A percentile compares a stretch with the other conserved stretches of the same genome.
These are phyloP conservation scores for Pseudotriccus pelzelni DNA, from an alignment of 2,797 vertebrate genomes.

Conservation along the genomic window DNA sequence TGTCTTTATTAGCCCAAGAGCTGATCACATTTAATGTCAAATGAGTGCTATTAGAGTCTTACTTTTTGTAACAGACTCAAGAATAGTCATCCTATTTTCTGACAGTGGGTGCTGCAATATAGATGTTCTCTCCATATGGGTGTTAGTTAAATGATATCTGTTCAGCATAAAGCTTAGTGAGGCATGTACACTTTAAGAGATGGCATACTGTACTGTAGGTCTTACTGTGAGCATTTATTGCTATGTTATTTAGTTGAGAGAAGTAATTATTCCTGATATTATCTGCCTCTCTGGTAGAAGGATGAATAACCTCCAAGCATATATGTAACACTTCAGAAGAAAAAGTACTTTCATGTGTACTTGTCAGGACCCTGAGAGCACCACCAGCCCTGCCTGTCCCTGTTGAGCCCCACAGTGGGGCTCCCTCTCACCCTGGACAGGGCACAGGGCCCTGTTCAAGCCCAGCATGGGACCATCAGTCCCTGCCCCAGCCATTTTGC, in stretches of 20 bases:
- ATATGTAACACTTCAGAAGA: background rate
- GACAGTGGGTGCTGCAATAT: background rate
- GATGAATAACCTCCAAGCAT: background rate
- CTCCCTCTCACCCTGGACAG: background rate
- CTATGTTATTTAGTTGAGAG: background rate
- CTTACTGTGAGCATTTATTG: background rate
- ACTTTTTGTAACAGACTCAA: background rate
- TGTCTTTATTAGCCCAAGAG: background rate
- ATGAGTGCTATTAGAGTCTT: background rate
- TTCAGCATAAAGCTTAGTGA: background rate
- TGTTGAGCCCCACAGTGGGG: background rate
- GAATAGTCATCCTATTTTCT: background rate
- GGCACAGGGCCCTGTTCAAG: background rate
- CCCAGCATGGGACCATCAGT: accelerated
- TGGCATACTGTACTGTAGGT: background rate
- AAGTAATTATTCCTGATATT: background rate
- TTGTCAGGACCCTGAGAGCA: background rate
- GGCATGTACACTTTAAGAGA: background rate
- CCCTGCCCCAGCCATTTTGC: background rate
- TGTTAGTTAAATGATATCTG: background rate
- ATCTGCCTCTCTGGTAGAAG: background rate
- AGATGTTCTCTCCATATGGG: background rate
- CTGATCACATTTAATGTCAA: background rate
- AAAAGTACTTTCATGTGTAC: background rate
- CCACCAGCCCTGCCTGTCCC: background rate